A percentile compares a stretch with the other conserved stretches of the same genome.
Conservation (phyloP, 2,888 invertebrate genomes). For the Artemia sinica region DNA sequence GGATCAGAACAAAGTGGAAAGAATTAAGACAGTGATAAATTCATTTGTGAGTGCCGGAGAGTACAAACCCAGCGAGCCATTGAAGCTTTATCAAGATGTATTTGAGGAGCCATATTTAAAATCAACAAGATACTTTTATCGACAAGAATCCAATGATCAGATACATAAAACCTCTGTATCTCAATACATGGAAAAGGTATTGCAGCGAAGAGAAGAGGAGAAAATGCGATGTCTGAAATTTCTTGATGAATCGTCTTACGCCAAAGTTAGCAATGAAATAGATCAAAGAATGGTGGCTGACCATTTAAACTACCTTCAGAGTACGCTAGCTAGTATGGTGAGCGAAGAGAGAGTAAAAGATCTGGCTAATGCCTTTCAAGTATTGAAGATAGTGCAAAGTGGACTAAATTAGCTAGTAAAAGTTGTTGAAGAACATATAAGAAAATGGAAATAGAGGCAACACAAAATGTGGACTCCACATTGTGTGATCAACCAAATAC, state of each 20-base stretch:
- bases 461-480: slow-evolving; percentile 46
- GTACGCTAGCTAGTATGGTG: slow-evolving; percentile 55
- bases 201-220: slow-evolving; percentile 56
- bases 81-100: slow-evolving; percentile 59
- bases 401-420: slow-evolving; percentile 49
- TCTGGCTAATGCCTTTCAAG: slow-evolving; percentile 70
- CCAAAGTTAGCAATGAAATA: slow-evolving; percentile 41
- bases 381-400: slow-evolving; percentile 56
- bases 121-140: slow-evolving; percentile 55
- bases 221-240: slow-evolving; percentile 56
- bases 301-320: slow-evolving; percentile 54
- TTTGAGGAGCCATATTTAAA: slow-evolving; percentile 68
- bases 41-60: too few relatives aligned
- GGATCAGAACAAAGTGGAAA: too few relatives aligned
- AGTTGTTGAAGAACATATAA: slow-evolving; percentile 52
- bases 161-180: slow-evolving; percentile 64
- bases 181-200: slow-evolving; percentile 78
- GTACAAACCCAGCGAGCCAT: too few relatives aligned
- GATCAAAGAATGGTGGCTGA: slow-evolving; percentile 51
- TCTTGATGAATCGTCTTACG: slow-evolving; percentile 42
- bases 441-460: slow-evolving; percentile 48
- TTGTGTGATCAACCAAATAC: slow-evolving; percentile 40
- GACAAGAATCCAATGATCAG: slow-evolving; percentile 57
- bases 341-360: slow-evolving; percentile 59
- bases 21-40: too few relatives aligned